Conservation (phyloP, 2,113 vertebrate genomes). For the Tragulus kanchil region DNA sequence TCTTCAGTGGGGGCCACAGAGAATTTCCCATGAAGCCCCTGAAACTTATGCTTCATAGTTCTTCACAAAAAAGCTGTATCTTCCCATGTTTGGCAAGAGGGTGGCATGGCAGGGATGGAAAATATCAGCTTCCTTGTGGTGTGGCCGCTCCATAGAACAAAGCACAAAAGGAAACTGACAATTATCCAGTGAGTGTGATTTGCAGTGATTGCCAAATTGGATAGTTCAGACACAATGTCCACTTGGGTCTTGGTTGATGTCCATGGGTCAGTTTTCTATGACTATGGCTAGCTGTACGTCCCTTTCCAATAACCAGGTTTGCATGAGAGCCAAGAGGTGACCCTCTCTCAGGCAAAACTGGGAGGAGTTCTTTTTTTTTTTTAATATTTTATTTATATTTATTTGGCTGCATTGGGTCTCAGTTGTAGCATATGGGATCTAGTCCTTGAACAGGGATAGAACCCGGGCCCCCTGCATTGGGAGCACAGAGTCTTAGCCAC, state of each 20-base stretch:
- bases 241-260: neutral
- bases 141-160: neutral
- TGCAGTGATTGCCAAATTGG: neutral
- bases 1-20: neutral
- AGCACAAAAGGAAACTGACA: conserved; percentile 4
- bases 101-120: neutral
- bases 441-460: no score
- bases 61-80: neutral
- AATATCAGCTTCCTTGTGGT: neutral
- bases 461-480: no score
- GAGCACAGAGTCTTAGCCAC: no score
- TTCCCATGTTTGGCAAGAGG: neutral
- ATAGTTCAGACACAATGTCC: neutral
- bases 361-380: neutral
- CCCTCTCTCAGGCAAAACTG: neutral
- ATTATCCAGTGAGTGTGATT: neutral
- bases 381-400: no score
- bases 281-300: neutral
- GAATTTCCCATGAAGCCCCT: neutral
- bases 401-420: no score
- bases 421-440: no score
- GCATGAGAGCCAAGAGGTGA: neutral
- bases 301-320: neutral
- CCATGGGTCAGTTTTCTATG: neutral
- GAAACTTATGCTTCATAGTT: neutral